Base-by-base conservation (phyloP, 1,140 invertebrate species). In the Watersipora subatra region DNA sequence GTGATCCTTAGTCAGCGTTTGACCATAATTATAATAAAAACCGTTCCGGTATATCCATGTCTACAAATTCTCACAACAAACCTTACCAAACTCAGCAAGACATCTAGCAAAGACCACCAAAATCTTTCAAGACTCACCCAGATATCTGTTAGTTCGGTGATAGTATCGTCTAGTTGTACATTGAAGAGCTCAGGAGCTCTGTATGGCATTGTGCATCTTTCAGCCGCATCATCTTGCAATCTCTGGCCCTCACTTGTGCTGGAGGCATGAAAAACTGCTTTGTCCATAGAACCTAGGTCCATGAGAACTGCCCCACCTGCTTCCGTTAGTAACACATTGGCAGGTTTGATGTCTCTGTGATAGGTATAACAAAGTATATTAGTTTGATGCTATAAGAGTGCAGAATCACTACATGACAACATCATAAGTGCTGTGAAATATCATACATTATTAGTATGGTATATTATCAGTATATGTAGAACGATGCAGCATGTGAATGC, bases 101-200 rank as follows among this genome's bases (percentile, higher is more conserved):
- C n/a, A n/a, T n/a, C n/a, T n/a, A n/a, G n/a, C n/a, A n/a, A n/a
- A n/a, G n/a, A n/a, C n/a, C n/a, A n/a, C n/a, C n/a, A n/a, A n/a
- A n/a, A n/a, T 1, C 15, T 19, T 20, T 2, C 25, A 30, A 25
- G 3, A 65, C 67, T 77, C 81, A 92, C 90, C 90, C 90, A 93
- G 72, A 93, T 87, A 81, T 93, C 90, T 30, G 88, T 89, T 68
- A 88, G 79, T 78, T 92, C 89, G 78, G 91, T 90, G 68, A 93
- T 85, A 71, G 85, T 85, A 73, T 86, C 86, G 72, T 88, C 87
- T 66, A 85, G 87, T 79, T 91, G 87, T 34, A 92, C 89, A 72
- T 88, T 88, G 73, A 93, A 93, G 28, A 93, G 79, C 81, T 93
- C 91, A 20, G 91, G 91, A 22, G 91, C 89, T 73, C 89, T 82